Base-by-base conservation (phyloP, 2,797 vertebrate genomes). In the Enteromius argenteus region DNA sequence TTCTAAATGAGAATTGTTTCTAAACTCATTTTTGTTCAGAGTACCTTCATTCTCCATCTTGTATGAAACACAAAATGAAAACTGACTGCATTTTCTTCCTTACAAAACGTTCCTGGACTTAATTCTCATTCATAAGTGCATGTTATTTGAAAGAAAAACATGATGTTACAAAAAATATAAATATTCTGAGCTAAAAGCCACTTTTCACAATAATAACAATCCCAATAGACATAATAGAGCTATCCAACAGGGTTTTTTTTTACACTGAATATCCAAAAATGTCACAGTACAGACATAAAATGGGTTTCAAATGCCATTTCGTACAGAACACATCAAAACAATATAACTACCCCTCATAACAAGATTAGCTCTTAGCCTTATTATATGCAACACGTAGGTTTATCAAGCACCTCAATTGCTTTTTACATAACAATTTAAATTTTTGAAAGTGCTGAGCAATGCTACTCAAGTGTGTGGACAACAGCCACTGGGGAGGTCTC, bases 391-490 rank as follows among this genome's bases (percentile, higher is more conserved):
- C 10, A 14, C n/a, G 1, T 53, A 60, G 8, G 51, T 15, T 27
- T 76, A 60, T 60, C 1, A 37, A 80, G 78, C 4, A 51, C 8
- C 4, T 56, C 5, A 39, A 4, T 27, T 27, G 5, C 46, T 23
- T 39, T 60, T 32, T 62, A 73, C 60, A 64, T 30, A n/a, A 72
- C 13, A 53, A 49, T 17, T 46, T 19, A 23, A 44, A 39, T 7
- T 64, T 71, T 82, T 69, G 67, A 56, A 83, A 85, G 51, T 88
- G 89, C 90, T 92, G 92, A 90, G 89, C 87, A 88, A 68, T 87
- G 90, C 90, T 81, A 0, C 27, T 27, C 21, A 66, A 66, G 53
- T 27, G 80, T 75, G 32, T 51, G 17, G 10, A 82, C 44, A 51
- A 75, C 13, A 66, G 19, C 44, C 30, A 84, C 85, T 73, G 58